A percentile compares a stretch with the other conserved stretches of the same genome.
These are phyloP conservation scores for Portunus trituberculatus DNA, from an alignment of 1,140 invertebrate species.

Conservation along the genomic window DNA sequence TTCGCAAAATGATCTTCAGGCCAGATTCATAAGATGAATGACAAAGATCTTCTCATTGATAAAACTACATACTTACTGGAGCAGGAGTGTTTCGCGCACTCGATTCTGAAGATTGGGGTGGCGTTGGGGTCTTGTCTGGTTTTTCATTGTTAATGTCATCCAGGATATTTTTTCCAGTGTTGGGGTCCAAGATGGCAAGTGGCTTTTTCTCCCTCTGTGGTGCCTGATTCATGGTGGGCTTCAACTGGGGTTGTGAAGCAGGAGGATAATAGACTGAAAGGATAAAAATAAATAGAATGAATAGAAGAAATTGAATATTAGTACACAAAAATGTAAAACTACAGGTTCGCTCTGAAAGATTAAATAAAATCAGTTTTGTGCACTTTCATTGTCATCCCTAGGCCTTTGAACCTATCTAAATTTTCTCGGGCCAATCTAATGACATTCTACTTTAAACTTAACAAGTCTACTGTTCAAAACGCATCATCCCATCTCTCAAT, in stretches of 20 bases:
- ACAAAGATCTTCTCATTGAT: too few species aligned
- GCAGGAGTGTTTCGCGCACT: constrained; percentile 72
- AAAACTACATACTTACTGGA: constrained; percentile 55
- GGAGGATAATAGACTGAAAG: constrained; percentile 62
- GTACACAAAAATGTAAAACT: too few species aligned
- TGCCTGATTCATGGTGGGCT: constrained; percentile 31
- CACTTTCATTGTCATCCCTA: too few species aligned
- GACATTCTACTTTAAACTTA: too few species aligned
- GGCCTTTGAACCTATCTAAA: too few species aligned
- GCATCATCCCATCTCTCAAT: too few species aligned
- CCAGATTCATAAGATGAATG: too few species aligned
- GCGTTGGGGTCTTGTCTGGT: constrained; percentile 62
- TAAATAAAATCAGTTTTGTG: too few species aligned
- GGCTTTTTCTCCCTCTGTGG: constrained; percentile 60
- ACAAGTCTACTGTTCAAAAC: too few species aligned
- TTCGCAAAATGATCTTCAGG: too few species aligned
- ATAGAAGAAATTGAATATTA: background rate
- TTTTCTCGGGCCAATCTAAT: too few species aligned
- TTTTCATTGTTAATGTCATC: constrained; percentile 73
- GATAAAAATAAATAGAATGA: constrained; percentile 18
- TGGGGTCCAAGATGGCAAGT: constrained; percentile 67
- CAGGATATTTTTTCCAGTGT: constrained; percentile 70
- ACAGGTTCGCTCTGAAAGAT: too few species aligned
- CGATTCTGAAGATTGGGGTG: constrained; percentile 67
- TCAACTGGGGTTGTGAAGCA: constrained; percentile 49